Percentiles rank a stretch among this genome's conserved stretches.
These are phyloP conservation scores for Aphelocoma coerulescens DNA, from an alignment of 2,113 vertebrate genomes.

Conservation along the genomic window DNA sequence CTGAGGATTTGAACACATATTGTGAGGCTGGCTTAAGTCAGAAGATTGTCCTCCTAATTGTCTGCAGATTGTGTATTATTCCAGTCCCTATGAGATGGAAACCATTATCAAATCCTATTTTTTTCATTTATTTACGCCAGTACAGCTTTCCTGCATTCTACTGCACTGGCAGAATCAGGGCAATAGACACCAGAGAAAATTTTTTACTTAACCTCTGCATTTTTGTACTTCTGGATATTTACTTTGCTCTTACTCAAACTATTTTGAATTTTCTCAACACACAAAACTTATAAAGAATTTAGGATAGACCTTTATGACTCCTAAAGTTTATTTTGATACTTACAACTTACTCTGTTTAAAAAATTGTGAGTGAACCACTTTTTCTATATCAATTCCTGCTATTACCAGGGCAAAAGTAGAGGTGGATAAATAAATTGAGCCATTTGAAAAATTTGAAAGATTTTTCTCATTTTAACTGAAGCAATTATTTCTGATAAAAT, in stretches of 20 bases:
- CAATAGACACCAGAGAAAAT: not conserved
- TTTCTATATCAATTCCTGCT: not conserved
- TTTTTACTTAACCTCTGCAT: not conserved
- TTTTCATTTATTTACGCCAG: not conserved
- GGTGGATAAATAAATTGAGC: not conserved
- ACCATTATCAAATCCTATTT: not conserved
- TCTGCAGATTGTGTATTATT: not conserved
- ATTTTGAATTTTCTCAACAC: not conserved
- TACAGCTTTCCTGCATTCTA: not conserved
- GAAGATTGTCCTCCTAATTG: not conserved
- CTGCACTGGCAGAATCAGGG: not conserved
- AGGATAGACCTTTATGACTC: not conserved
- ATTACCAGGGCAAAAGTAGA: not conserved
- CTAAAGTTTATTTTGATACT: not conserved
- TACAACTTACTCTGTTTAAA: not conserved
- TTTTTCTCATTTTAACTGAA: not conserved
- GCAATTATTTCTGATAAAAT: not conserved
- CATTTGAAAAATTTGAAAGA: not conserved
- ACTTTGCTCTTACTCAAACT: not conserved
- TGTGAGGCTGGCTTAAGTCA: not conserved
- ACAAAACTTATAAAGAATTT: not conserved
- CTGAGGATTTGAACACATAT: not conserved
- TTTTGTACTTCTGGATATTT: not conserved
- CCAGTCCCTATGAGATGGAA: not conserved
- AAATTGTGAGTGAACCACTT: not conserved